A percentile compares a stretch with the other conserved stretches of the same genome.
Conservation (phyloP, 2,113 vertebrate species). For the Eonycteris spelaea region DNA sequence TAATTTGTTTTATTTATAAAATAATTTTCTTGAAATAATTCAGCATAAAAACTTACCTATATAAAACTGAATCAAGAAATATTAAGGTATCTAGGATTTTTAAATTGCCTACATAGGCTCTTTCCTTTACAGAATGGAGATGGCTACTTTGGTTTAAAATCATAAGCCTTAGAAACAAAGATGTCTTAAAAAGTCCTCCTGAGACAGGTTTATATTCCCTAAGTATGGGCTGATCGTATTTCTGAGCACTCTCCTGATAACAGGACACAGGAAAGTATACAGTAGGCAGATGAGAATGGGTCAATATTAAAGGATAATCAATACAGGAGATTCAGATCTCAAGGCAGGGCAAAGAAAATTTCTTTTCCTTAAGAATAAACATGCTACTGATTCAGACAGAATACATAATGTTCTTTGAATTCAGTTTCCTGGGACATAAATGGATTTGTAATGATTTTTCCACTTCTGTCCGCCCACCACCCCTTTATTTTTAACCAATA, state of each 20-base stretch:
- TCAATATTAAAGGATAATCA: neutral
- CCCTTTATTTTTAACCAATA: neutral
- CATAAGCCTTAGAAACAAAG: neutral
- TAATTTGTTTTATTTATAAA: neutral
- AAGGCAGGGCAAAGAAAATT: neutral
- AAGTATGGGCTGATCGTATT: neutral
- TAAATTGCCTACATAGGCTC: neutral
- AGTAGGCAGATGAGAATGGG: neutral
- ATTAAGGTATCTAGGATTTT: neutral
- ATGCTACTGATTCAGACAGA: neutral
- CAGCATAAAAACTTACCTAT: neutral
- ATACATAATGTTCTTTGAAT: neutral
- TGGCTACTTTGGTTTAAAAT: slow-evolving; percentile 17
- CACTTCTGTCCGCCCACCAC: neutral
- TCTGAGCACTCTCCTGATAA: neutral
- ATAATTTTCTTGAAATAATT: slow-evolving; percentile 6
- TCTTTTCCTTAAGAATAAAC: neutral
- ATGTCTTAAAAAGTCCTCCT: neutral
- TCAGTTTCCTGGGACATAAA: neutral
- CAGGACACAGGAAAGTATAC: neutral
- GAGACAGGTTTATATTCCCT: neutral
- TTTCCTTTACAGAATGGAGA: neutral
- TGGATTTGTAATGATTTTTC: neutral
- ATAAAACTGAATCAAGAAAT: neutral
- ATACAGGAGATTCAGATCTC: neutral